These are phyloP conservation scores for Endotricha flammealis DNA, from an alignment of 2,888 invertebrate species.

Conservation along the genomic window DNA sequence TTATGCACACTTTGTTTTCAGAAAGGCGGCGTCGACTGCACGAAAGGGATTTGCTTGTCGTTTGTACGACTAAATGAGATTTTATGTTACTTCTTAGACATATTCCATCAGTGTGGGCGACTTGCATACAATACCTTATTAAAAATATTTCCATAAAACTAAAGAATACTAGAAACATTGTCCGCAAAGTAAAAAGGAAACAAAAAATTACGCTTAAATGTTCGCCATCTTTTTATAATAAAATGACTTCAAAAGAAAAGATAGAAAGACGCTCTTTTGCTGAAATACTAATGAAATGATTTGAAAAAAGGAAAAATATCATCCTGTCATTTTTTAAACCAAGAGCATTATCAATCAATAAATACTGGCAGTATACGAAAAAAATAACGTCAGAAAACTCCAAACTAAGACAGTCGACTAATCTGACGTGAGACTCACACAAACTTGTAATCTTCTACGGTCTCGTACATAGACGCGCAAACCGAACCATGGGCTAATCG, in stretches of 20 bases:
- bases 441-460: conserved; percentile 65
- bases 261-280: too few relatives aligned
- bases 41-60: conserved; percentile 57
- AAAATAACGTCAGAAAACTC: conserved; percentile 6
- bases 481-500: conserved; percentile 68
- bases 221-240: too few relatives aligned
- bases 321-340: too few relatives aligned
- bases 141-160: too few relatives aligned
- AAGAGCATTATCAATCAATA: too few relatives aligned
- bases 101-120: conserved; percentile 8
- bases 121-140: too few relatives aligned
- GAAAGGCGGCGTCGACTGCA: conserved; percentile 46
- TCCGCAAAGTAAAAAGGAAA: too few relatives aligned
- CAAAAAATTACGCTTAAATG: too few relatives aligned
- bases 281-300: too few relatives aligned
- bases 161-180: too few relatives aligned
- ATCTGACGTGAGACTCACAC: conserved; percentile 59
- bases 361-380: conserved; percentile 1
- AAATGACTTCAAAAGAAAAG: too few relatives aligned
- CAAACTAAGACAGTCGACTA: conserved; percentile 39
- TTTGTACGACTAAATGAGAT: conserved; percentile 46
- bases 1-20: conserved; percentile 71
- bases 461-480: conserved; percentile 53
- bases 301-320: too few relatives aligned
- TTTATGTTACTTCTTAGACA: conserved; percentile 30